Conservation (phyloP, 2,797 vertebrate species). For the Loriculus beryllinus region DNA sequence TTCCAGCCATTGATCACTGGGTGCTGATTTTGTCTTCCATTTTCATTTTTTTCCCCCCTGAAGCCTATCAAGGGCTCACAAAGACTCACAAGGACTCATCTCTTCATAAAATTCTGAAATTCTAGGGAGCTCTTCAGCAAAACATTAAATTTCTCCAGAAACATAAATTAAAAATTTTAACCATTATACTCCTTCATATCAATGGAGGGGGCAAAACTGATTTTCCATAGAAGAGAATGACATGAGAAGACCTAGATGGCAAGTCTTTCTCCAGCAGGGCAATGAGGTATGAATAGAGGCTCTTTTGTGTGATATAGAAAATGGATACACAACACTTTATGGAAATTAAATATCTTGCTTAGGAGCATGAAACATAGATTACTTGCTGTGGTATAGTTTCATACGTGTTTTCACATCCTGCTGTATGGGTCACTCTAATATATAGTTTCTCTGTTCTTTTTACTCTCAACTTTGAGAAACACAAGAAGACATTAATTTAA, state of each 20-base stretch:
- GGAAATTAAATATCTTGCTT: background rate
- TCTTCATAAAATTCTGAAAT: background rate
- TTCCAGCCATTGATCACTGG: constrained; percentile 1
- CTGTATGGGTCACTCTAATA: background rate
- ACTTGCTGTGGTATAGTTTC: background rate
- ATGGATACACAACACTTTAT: background rate
- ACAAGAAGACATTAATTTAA: background rate
- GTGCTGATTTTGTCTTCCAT: constrained; percentile 52
- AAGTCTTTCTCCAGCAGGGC: background rate
- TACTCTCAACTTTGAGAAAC: background rate
- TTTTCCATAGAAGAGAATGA: background rate
- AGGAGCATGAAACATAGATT: background rate
- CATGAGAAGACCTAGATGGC: background rate
- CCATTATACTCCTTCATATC: background rate
- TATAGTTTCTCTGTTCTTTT: background rate
- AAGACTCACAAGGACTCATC: background rate
- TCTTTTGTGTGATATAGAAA: background rate
- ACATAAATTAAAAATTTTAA: background rate
- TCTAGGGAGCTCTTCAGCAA: background rate
- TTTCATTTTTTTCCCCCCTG: background rate
- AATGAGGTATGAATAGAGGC: background rate
- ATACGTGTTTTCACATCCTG: background rate
- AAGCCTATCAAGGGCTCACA: background rate
- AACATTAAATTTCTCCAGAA: background rate
- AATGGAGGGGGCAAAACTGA: background rate